A percentile compares a stretch with the other conserved stretches of the same genome.
Conservation (phyloP, 2,113 vertebrate genomes). For the human region GRCh38 chr21:41585501-41586000, state of each 20-base stretch:
- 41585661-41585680: background rate
- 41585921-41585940: no score
- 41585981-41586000: no score
- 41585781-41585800: background rate
- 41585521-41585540: background rate
- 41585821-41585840: no score
- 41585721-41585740: background rate
- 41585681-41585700: background rate
- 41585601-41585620: background rate
- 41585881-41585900: no score
- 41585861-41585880: no score
- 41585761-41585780: accelerated
- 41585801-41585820: no score
- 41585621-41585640: background rate
- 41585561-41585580: background rate
- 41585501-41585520: background rate
- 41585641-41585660: background rate
- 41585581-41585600: background rate
- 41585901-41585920: no score
- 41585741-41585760: background rate
- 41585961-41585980: no score
- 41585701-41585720: background rate
- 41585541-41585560: no score
- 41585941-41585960: no score
- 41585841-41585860: no score